Percentiles rank a stretch among this genome's conserved stretches.
These are phyloP conservation scores for Sapayoa aenigma DNA, from an alignment of 2,113 vertebrate species.

Conservation along the genomic window DNA sequence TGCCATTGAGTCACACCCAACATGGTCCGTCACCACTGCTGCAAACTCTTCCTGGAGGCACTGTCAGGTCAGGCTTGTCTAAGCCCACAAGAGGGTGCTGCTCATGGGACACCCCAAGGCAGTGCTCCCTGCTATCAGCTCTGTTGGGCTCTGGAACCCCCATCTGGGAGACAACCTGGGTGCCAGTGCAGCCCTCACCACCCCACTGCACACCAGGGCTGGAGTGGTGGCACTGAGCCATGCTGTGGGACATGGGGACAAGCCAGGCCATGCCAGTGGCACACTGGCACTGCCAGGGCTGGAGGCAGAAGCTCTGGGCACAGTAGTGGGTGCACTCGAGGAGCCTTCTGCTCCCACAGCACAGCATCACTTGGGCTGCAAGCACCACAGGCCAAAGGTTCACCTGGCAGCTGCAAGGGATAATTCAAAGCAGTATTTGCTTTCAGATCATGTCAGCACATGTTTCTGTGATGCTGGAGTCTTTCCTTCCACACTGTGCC, in stretches of 20 bases:
- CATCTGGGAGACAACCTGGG: not conserved
- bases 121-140: rapidly evolving
- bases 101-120: not conserved
- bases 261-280: rapidly evolving
- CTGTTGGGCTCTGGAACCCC: not conserved
- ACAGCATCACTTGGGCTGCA: not conserved
- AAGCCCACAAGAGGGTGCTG: rapidly evolving
- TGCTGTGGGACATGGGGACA: not conserved
- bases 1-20: not conserved
- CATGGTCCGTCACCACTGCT: rapidly evolving
- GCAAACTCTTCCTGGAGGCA: not conserved
- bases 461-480: not conserved
- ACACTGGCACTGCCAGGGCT: not conserved
- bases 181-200: not conserved
- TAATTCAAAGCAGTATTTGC: not conserved
- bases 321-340: not conserved
- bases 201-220: not conserved
- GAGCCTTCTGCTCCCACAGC: not conserved
- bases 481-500: not conserved
- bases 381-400: not conserved
- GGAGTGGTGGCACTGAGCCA: not conserved
- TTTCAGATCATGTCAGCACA: rapidly evolving
- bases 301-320: not conserved
- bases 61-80: not conserved
- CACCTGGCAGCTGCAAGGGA: not conserved